Evolutionary conservation across 2,113 vertebrate genomes (phyloP), one percentile per base, ranked within the genome.

Genomic region (Echinops telfairi): DNA sequence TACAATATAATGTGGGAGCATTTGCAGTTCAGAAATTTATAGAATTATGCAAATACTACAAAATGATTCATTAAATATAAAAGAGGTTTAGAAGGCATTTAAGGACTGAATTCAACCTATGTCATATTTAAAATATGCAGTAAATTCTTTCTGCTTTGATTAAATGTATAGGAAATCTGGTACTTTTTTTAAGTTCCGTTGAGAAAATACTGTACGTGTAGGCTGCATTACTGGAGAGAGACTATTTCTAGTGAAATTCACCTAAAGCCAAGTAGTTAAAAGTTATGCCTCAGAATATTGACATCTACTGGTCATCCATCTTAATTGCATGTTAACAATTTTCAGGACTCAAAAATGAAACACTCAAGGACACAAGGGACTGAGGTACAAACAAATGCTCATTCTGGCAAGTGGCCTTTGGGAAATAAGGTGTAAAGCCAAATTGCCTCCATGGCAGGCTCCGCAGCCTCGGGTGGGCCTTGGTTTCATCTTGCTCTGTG

Each of bases 21-120:
- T 89, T 81, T 97, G 92, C 77, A 83, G 89, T 96, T 96, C 90
- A 92, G 97, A 96, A 95, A 94, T 92, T 80, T 94, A 96, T n/a
- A 97, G 92, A 97, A 97, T 96, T 97, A 96, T 86, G 79, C 78
- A 95, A 96, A 96, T 62, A 77, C n/a, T 77, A 78, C 83, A 96
- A 96, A 98, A 93, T 93, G 96, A 96, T 71, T 96, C 94, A 86
- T 95, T 95, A 95, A 96, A 96, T 95, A 94, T 70, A 86, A 95
- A 96, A 96, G 88, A 57, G 29, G 88, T 89, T 97, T 96, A 95
- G 7, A 88, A 53, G 89, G 90, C 97, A 97, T 81, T 93, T 94
- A 40, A 92, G 6, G 53, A 80, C 84, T 92, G 91, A 90, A 95
- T 87, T 80, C 80, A 79, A 57, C 86, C 90, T 86, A 68, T 53